phyloP scores from a whole-genome alignment of 2,113 vertebrate genomes.

The Urocynchramus pylzowi region DNA sequence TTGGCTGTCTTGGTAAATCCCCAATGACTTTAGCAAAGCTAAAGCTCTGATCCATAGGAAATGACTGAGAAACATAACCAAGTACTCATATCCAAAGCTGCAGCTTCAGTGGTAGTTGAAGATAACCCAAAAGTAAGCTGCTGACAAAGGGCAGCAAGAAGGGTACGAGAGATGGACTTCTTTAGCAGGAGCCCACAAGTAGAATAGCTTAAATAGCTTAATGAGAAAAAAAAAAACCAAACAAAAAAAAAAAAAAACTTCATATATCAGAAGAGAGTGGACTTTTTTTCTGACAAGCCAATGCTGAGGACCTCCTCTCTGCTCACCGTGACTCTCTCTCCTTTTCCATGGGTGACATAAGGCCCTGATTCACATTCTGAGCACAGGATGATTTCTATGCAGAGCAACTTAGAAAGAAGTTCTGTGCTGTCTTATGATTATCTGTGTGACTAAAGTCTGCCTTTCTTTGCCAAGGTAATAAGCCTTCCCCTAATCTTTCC shows the following conservation, averaged over 20 bases:
- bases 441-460: background rate
- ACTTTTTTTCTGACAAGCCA: background rate
- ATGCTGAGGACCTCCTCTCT: background rate
- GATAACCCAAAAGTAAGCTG: background rate
- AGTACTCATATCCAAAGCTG: background rate
- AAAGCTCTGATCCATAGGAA: background rate
- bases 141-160: background rate
- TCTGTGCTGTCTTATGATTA: background rate
- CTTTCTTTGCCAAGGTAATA: background rate
- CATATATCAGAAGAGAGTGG: background rate
- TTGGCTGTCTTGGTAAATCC: background rate
- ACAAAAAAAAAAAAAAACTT: background rate
- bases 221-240: background rate
- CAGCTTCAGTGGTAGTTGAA: background rate
- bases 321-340: rapidly evolving
- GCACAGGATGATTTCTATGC: background rate
- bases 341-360: background rate
- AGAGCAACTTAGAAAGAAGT: background rate
- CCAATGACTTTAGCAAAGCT: background rate
- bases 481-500: background rate
- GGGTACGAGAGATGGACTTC: background rate
- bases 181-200: background rate
- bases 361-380: background rate
- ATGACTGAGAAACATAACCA: background rate
- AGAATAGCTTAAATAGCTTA: background rate